These are phyloP conservation scores for Callaeas wilsoni DNA, from an alignment of 2,113 vertebrate species.

Conservation along the genomic window DNA sequence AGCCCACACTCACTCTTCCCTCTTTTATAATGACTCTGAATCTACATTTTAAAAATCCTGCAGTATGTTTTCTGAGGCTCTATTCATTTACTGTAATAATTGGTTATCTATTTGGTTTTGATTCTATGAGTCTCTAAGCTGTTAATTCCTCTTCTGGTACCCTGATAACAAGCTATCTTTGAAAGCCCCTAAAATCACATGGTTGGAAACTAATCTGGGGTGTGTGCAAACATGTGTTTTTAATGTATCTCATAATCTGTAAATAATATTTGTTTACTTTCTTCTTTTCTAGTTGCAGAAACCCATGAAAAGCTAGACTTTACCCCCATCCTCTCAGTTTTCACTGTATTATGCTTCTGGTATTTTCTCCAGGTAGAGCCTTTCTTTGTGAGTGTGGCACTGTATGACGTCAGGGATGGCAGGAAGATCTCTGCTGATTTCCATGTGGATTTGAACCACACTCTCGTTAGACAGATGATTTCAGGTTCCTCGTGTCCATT, in stretches of 20 bases:
- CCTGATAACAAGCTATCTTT: background rate
- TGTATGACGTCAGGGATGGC: slow-evolving; percentile 86
- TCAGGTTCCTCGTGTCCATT: slow-evolving; percentile 39
- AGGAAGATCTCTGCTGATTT: slow-evolving; percentile 96
- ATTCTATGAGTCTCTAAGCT: background rate
- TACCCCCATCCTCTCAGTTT: background rate
- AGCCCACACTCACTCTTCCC: background rate
- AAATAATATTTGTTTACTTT: background rate
- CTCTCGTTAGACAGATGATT: slow-evolving; percentile 87
- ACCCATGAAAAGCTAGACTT: background rate
- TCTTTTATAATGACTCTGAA: background rate
- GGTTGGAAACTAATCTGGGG: background rate
- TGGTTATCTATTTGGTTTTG: background rate
- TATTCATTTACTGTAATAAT: background rate
- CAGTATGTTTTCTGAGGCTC: background rate
- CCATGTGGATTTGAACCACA: slow-evolving; percentile 91
- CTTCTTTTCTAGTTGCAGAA: background rate
- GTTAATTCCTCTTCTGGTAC: background rate
- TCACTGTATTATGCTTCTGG: background rate
- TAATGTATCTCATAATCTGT: background rate
- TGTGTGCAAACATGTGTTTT: background rate
- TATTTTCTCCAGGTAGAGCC: slow-evolving; percentile 85
- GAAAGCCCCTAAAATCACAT: background rate
- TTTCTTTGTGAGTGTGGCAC: slow-evolving; percentile 88
- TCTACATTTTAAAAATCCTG: background rate